phyloP scores from a whole-genome alignment of 2,113 vertebrate genomes.

The Pachyramphus minor region DNA sequence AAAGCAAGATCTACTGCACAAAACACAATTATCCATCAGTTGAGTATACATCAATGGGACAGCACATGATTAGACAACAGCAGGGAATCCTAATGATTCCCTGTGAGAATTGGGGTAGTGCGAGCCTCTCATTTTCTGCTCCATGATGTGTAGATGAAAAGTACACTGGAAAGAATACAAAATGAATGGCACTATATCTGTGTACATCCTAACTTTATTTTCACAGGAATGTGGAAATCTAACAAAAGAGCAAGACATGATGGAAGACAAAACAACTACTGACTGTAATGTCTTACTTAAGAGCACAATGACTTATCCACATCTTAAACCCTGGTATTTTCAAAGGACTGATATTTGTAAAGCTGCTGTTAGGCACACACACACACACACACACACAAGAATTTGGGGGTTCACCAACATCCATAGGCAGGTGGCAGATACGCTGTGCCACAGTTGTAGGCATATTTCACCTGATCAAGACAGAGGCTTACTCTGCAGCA shows the following conservation, averaged over 20 bases:
- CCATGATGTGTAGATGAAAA: conserved; percentile 50
- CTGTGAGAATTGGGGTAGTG: conserved; percentile 35
- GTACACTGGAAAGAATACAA: conserved; percentile 18
- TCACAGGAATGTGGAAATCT: conserved; percentile 5
- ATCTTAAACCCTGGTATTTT: background rate
- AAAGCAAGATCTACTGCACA: background rate
- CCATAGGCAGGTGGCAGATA: background rate
- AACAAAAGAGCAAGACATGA: background rate
- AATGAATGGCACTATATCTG: conserved; percentile 19
- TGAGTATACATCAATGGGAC: conserved; percentile 41
- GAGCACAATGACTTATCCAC: background rate
- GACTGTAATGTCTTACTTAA: background rate
- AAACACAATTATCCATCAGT: conserved; percentile 37
- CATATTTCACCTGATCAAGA: background rate
- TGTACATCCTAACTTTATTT: conserved; percentile 31
- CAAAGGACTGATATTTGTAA: background rate
- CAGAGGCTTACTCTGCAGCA: background rate
- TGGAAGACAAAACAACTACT: background rate
- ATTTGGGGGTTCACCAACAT: background rate
- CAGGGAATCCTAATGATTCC: conserved; percentile 58
- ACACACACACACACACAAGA: background rate
- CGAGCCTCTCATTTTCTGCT: conserved; percentile 63
- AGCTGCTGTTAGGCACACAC: background rate
- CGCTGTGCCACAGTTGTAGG: background rate
- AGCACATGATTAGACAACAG: conserved; percentile 47